Base-by-base conservation (phyloP, 1,140 invertebrate species). In the Cotesia chilonis region DNA sequence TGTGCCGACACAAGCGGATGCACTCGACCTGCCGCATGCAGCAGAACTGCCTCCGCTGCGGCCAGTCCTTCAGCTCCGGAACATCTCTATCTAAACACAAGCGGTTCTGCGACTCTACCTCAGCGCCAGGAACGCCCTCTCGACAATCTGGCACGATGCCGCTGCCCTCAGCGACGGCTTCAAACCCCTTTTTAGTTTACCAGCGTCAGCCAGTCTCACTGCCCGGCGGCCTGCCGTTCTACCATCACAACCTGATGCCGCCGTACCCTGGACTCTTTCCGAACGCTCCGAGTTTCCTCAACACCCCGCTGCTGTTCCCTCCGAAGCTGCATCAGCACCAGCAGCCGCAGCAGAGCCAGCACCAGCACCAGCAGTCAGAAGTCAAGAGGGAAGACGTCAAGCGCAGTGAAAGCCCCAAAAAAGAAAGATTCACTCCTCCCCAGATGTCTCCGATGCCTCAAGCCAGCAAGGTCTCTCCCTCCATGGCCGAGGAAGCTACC, bases 1-100 rank as follows among this genome's bases (percentile, higher is more conserved):
- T 99, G 77, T 99, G 98, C 83, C 93, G 98, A 17, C 98, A 99
- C 88, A 99, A 98, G 83, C 95, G 98, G 74, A 99, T 99, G 96
- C 98, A 99, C 87, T 93, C 93, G 12, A 93, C 95, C 80, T 96
- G 95, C 82, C 92, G 95, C 77, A 92, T 92, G 86, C 91, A 94
- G 83, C 94, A 95, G 75, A 95, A 96, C 87, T 98, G 97, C 87
- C 90, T 90, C 76, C 96, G 97, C 89, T 99, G 97, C 83, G 92
- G 92, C 6, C 94, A 98, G 81, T 92, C 93, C 14, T 98, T 98
- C 87, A 94, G 92, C 47, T 96, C 96, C 0, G 91, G 93, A 9
- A 95, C 95, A 1, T 96, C 92, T 41, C 87, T 94, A 64, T 90
- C 93, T 36, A 95, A 95, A 81, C 94, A 96, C 85, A 94, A 94